A percentile compares a stretch with the other conserved stretches of the same genome.
Evolutionary conservation across 2,888 invertebrate species (phyloP).

Genomic region (Clivina fossor): DNA sequence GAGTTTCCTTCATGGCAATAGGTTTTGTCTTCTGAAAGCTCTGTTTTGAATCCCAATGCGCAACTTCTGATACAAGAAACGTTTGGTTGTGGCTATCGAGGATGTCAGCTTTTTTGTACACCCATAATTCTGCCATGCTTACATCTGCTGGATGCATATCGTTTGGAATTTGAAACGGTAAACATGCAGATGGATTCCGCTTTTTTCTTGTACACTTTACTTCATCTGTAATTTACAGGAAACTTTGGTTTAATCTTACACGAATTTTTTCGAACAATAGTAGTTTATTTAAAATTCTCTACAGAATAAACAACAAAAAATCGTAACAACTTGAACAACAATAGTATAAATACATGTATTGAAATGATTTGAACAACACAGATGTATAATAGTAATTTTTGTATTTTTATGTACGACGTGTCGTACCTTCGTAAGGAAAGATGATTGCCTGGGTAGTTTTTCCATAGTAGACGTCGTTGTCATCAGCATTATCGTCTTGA

Average conservation of each 20-base stretch:
- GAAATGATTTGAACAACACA: too few species aligned
- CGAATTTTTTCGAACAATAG: too few species aligned
- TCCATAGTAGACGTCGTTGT: constrained; percentile 78
- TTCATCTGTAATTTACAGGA: constrained; percentile 52
- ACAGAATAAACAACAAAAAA: too few species aligned
- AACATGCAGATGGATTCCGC: constrained; percentile 68
- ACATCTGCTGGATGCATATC: constrained; percentile 75
- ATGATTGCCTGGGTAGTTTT: constrained; percentile 82
- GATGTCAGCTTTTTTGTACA: constrained; percentile 70
- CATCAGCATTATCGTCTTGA: constrained; percentile 57
- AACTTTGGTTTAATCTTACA: constrained; percentile 1
- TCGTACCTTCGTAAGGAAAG: constrained; percentile 78
- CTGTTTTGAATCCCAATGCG: constrained; percentile 69
- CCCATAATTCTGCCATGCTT: constrained; percentile 78
- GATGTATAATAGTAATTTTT: too few species aligned
- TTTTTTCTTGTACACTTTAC: constrained; percentile 55
- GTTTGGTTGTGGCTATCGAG: constrained; percentile 71
- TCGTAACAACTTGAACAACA: too few species aligned
- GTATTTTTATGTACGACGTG: too few species aligned
- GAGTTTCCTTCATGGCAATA: constrained; percentile 77
- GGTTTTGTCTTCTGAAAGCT: constrained; percentile 77
- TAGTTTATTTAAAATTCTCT: too few species aligned
- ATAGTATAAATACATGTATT: too few species aligned
- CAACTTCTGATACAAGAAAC: constrained; percentile 76
- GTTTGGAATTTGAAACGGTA: constrained; percentile 75